These are phyloP conservation scores for Drosophila pruinosa DNA, from an alignment of 1,140 invertebrate genomes.

Conservation along the genomic window DNA sequence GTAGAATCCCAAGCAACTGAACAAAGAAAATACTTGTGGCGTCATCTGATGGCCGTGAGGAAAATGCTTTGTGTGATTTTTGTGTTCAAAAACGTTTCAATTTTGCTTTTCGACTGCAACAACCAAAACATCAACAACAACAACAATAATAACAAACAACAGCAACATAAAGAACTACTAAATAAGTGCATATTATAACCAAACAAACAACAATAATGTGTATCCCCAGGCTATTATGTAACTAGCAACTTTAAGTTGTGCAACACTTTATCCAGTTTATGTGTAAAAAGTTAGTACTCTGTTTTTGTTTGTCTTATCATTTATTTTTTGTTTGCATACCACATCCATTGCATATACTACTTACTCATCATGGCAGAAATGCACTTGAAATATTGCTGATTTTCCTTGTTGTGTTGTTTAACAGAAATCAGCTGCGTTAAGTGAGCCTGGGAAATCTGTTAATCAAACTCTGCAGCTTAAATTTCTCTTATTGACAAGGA, in stretches of 20 bases:
- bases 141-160: slow-evolving; percentile 31
- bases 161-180: background rate
- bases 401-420: background rate
- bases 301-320: slow-evolving; percentile 9
- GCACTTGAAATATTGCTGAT: background rate
- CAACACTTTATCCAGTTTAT: slow-evolving; percentile 72
- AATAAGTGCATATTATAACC: slow-evolving; percentile 7
- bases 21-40: slow-evolving; percentile 70
- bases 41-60: slow-evolving; percentile 50
- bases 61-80: slow-evolving; percentile 76
- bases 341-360: background rate
- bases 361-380: too few species aligned
- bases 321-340: slow-evolving; percentile 15
- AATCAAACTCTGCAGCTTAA: slow-evolving; percentile 33
- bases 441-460: slow-evolving; percentile 14
- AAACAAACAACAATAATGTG: slow-evolving; percentile 31
- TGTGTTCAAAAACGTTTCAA: slow-evolving; percentile 77
- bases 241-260: slow-evolving; percentile 73
- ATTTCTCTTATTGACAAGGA: slow-evolving; percentile 9
- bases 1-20: slow-evolving; percentile 77
- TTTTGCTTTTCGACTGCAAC: slow-evolving; percentile 60
- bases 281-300: slow-evolving; percentile 74
- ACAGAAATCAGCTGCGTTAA: slow-evolving; percentile 79
- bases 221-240: slow-evolving; percentile 27
- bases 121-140: slow-evolving; percentile 33